Percentiles rank a stretch among this genome's conserved stretches.
These are phyloP conservation scores for Istiophorus platypterus DNA, from an alignment of 2,113 vertebrate species.

Conservation along the genomic window DNA sequence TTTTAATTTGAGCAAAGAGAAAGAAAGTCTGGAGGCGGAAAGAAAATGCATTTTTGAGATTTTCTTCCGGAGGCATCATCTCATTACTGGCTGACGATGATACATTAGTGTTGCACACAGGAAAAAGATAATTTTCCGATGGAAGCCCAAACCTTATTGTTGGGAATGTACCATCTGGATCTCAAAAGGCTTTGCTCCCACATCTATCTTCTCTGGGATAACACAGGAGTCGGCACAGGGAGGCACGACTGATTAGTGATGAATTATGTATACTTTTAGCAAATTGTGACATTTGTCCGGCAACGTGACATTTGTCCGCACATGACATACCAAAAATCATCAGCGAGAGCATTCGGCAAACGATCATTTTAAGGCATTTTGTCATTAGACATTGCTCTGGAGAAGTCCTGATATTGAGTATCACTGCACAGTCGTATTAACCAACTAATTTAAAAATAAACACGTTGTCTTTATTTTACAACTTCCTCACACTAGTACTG, in stretches of 20 bases:
- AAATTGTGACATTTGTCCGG: conserved; percentile 80
- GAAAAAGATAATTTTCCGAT: conserved; percentile 81
- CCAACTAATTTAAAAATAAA: neutral
- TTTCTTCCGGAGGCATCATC: conserved; percentile 63
- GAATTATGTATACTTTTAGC: conserved; percentile 82
- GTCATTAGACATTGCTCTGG: neutral
- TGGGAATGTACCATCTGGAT: conserved; percentile 85
- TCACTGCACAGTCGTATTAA: neutral
- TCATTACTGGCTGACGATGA: conserved; percentile 78
- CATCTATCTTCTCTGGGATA: conserved; percentile 81
- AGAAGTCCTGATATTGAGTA: neutral
- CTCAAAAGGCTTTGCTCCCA: conserved; percentile 78
- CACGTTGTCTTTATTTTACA: neutral
- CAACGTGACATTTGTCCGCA: conserved; percentile 61
- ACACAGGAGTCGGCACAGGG: conserved; percentile 69
- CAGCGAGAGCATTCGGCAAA: conserved; percentile 43
- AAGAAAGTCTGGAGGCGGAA: conserved; percentile 28
- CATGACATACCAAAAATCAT: conserved; percentile 58
- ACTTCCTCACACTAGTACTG: neutral
- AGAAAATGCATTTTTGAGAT: conserved; percentile 50
- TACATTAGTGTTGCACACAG: conserved; percentile 68
- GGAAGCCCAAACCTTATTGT: conserved; percentile 85
- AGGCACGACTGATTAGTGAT: conserved; percentile 78
- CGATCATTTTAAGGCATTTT: conserved; percentile 23
- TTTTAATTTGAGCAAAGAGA: conserved; percentile 35